phyloP scores from a whole-genome alignment of 2,888 invertebrate genomes.

The Dolichopus griseipennis region DNA sequence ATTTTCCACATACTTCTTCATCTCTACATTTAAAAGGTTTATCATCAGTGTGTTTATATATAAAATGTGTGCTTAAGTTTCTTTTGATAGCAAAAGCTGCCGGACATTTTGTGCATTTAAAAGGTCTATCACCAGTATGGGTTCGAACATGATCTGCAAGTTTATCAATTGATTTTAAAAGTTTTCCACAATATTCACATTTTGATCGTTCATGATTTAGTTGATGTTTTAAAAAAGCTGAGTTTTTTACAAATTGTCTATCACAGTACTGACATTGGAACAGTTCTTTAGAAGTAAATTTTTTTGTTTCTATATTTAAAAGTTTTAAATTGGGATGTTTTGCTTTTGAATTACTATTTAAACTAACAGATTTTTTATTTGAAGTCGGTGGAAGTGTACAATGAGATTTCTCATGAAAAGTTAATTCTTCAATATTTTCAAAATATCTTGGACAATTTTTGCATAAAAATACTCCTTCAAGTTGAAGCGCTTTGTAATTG shows the following conservation, averaged over 20 bases:
- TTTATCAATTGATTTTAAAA: background rate
- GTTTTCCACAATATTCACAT: background rate
- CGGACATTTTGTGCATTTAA: background rate
- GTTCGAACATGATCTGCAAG: background rate
- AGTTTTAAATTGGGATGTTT: background rate
- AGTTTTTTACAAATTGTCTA: background rate
- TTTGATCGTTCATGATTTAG: background rate
- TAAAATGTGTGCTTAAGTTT: background rate
- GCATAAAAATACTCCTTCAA: background rate
- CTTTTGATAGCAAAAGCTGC: background rate
- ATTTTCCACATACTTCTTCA: background rate
- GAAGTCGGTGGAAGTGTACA: background rate
- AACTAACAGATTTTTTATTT: background rate
- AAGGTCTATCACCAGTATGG: background rate
- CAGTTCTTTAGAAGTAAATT: background rate
- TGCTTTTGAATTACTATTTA: background rate
- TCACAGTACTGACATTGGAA: background rate
- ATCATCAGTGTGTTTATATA: background rate
- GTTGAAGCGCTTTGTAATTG: background rate
- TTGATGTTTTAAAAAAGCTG: background rate
- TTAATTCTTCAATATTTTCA: background rate
- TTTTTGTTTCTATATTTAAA: background rate
- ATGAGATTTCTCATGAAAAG: background rate
- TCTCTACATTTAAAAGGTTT: background rate
- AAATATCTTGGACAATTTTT: background rate